A percentile compares a stretch with the other conserved stretches of the same genome.
phyloP scores from a whole-genome alignment of 2,113 vertebrate genomes.

The Grus americana region DNA sequence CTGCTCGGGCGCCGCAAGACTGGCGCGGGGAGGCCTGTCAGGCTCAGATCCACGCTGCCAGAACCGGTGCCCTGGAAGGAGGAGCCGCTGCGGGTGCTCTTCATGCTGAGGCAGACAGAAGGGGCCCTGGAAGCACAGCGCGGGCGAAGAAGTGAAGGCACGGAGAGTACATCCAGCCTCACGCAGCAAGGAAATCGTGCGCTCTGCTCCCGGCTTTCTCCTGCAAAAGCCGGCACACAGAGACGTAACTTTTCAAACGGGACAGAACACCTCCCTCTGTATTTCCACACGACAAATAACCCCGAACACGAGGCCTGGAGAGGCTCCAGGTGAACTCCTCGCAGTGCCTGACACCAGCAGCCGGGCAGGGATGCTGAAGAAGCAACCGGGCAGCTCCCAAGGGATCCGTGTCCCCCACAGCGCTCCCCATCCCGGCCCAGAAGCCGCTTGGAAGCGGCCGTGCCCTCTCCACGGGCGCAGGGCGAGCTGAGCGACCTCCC shows the following conservation, averaged over 20 bases:
- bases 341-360: background rate
- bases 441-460: rapidly evolving
- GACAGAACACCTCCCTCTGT: rapidly evolving
- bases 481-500: too few species aligned
- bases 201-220: background rate
- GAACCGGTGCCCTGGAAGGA: conserved; percentile 55
- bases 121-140: background rate
- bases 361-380: background rate
- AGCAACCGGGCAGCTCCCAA: background rate
- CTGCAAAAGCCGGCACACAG: rapidly evolving
- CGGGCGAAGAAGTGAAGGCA: background rate
- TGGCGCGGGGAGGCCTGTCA: conserved; percentile 80
- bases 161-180: rapidly evolving
- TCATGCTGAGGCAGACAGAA: conserved; percentile 73
- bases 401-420: too few species aligned
- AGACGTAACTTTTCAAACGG: rapidly evolving
- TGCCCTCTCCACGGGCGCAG: background rate
- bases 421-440: rapidly evolving
- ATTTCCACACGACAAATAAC: rapidly evolving
- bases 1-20: conserved; percentile 83
- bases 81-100: conserved; percentile 76
- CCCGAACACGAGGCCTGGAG: background rate
- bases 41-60: conserved; percentile 75
- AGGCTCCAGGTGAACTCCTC: background rate
- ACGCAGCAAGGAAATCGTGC: rapidly evolving